Evolutionary conservation across 2,797 vertebrate genomes (phyloP), one percentile per base, ranked within the genome.

Genomic region (Sebastes ruberrimus): DNA sequence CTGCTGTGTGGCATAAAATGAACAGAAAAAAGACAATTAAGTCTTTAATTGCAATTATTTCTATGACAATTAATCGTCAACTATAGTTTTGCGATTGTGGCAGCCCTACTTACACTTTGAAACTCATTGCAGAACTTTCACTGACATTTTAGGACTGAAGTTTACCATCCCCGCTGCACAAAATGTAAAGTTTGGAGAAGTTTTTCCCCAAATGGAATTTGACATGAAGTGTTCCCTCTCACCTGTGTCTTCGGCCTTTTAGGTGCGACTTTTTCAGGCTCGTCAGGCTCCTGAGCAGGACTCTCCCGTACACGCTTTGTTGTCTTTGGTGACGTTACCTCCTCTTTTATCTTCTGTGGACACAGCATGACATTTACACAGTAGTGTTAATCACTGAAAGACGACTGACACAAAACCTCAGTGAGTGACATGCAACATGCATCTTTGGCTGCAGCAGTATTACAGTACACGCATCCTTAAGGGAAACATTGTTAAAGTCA

Each of bases 241-340:
- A 94, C 99, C 96, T 98, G 98, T 81, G 96, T 98, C 94, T 99
- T 99, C 9, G 96, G 95, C 89, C 97, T 98, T 94, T 99, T 99
- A 74, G 96, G 95, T 74, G 91, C 95, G 72, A 94, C 92, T 85
- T 97, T 97, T 79, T 98, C 97, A 0, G 96, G 91, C 80, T 98
- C 97, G 25, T 99, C 97, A 0, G 95, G 95, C 83, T 98, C 98
- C 1, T 96, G 97, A 5, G 94, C 94, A 52, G 94, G 94, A 89
- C 96, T 97, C 74, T 99, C 99, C 71, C 99, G 92, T 61, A 95
- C 96, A 80, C 99, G 97, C 93, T 99, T 99, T 84, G 96, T 95
- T 81, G 95, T 97, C 94, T 99, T 99, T 88, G 97, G 97, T 79
- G 96, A 96, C 0, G 95, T 93, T 2, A 95, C 93, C 81, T 98